phyloP scores from a whole-genome alignment of 2,888 invertebrate species.

The Orthosia gracilis region DNA sequence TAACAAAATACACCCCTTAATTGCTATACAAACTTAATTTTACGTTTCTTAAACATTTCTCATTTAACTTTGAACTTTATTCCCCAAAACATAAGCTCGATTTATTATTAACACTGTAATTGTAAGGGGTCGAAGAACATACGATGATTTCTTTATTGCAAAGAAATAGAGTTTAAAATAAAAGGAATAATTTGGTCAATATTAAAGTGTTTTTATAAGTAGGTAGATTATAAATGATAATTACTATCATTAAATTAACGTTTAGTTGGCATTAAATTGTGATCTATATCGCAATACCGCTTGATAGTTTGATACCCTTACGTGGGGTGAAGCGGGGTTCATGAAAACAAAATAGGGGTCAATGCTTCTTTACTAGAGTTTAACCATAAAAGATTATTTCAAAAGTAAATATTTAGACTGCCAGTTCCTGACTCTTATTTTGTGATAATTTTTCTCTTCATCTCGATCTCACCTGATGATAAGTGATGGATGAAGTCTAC shows the following conservation, averaged over 20 bases:
- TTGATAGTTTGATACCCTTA: constrained; percentile 35
- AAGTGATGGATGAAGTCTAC: no score
- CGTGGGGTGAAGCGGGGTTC: constrained; percentile 24
- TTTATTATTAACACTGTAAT: neutral
- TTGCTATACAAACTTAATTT: constrained; percentile 52
- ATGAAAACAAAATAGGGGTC: neutral
- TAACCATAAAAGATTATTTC: neutral
- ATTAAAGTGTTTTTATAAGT: constrained; percentile 36
- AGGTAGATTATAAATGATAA: constrained; percentile 58
- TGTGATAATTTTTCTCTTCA: no score
- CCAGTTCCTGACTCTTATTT: neutral
- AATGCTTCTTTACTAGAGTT: constrained; percentile 2
- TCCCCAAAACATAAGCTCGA: neutral
- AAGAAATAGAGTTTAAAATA: constrained; percentile 53
- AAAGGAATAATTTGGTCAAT: constrained; percentile 12
- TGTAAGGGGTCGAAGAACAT: constrained; percentile 15
- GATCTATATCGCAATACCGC: constrained; percentile 61
- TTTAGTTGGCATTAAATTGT: constrained; percentile 58
- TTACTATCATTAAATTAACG: constrained; percentile 58
- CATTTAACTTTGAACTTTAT: constrained; percentile 42
- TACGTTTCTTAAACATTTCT: constrained; percentile 23
- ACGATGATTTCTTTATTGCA: constrained; percentile 53
- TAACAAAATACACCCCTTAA: constrained; percentile 65
- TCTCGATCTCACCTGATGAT: no score
- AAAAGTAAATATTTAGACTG: neutral